Evolutionary conservation across 2,888 invertebrate species (phyloP).

Genomic region (Blastobasis adustella): DNA sequence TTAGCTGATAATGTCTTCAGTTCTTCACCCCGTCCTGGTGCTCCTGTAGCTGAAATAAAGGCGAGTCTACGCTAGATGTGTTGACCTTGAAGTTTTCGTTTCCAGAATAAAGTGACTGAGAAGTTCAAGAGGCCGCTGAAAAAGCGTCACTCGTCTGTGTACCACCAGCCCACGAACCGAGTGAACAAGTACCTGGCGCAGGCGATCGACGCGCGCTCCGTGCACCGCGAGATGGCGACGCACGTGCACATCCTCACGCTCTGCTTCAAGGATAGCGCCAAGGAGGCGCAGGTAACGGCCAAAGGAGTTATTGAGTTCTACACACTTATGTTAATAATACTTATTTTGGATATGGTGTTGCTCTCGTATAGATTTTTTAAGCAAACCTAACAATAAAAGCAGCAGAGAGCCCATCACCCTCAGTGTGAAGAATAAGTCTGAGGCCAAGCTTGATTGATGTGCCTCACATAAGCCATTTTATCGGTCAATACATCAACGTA

Average conservation of each 20-base stretch:
- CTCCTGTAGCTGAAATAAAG: slow-evolving; percentile 7
- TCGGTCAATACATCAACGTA: no score
- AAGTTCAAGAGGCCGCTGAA: slow-evolving; percentile 91
- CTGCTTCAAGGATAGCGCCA: slow-evolving; percentile 88
- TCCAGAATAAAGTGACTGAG: slow-evolving; percentile 89
- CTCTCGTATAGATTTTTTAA: no score
- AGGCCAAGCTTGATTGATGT: no score
- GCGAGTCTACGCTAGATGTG: slow-evolving; percentile 11
- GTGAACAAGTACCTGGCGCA: slow-evolving; percentile 94
- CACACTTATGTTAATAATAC: no score
- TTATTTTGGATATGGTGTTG: no score
- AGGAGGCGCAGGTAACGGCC: slow-evolving; percentile 82
- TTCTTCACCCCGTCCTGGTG: slow-evolving; percentile 1
- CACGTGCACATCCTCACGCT: slow-evolving; percentile 91
- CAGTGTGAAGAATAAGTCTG: no score
- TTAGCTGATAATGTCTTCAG: not conserved
- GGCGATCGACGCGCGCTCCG: slow-evolving; percentile 92
- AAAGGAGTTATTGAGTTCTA: no score
- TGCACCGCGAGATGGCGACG: slow-evolving; percentile 91
- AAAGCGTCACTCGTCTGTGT: slow-evolving; percentile 89
- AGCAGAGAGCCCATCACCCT: no score
- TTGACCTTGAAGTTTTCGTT: slow-evolving; percentile 33
- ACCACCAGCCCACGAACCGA: slow-evolving; percentile 92
- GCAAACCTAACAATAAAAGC: no score
- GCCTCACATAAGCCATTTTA: no score